Base-by-base conservation (phyloP, 2,888 invertebrate genomes). In the Tenthredo distinguenda region DNA sequence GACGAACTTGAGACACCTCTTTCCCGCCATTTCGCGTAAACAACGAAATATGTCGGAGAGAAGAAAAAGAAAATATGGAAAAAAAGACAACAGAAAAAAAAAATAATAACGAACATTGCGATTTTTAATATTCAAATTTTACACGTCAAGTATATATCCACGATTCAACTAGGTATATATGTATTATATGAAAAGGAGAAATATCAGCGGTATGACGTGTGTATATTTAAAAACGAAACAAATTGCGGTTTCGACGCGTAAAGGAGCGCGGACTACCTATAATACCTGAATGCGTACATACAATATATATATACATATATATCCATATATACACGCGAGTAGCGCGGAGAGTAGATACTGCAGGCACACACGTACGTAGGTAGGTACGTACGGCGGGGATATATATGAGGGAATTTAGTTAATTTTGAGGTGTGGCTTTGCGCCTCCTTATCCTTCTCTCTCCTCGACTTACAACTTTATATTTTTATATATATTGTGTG, bases 401-500 rank as follows among this genome's bases (percentile, higher is more conserved):
- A 50, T n/a, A 50, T 50, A 55, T 18, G 40, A 40, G 10, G 10
- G 65, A 82, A 82, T 65, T 58, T 82, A 40, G 18, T 82, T 65
- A 82, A 82, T 82, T 82, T 82, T 40, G 6, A 82, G 82, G 82
- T 82, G 82, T 82, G 82, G 82, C 82, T 40, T 21, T 40, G 10
- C n/a, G 3, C 18, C 26, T 76, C 47, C 47, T 47, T 47, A 47
- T 47, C 55, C 55, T n/a, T n/a, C 18, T n/a, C 55, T 55, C 55
- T 55, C 6, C n/a, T n/a, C 55, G n/a, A 55, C 55, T 47, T 47
- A 47, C 47, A 47, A 55, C n/a, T n/a, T 55, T n/a, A 55, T 55
- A 50, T 43, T 43, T 43, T 26, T 50, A 50, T 50, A 50, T 50
- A 18, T 50, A 18, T 50, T 50, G 4, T 50, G n/a, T 50, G 5